These are phyloP conservation scores for Globodera rostochiensis DNA, from an alignment of 1,140 invertebrate genomes.

Conservation along the genomic window DNA sequence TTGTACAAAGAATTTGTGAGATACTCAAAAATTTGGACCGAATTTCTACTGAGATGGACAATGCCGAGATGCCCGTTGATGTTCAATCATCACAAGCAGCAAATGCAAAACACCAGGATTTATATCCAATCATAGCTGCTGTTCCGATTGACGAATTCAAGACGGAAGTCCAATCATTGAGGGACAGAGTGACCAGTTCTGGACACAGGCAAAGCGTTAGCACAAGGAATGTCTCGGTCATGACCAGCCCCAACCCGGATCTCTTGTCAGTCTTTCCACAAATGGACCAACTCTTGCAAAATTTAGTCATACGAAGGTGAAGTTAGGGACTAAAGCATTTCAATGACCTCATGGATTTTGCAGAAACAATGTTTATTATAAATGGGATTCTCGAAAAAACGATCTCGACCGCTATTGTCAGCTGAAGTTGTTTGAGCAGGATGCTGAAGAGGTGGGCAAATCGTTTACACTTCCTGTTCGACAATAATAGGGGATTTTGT, in stretches of 20 bases:
- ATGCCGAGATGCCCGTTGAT: conserved; percentile 68
- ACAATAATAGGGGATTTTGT: background rate
- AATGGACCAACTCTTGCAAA: conserved; percentile 30
- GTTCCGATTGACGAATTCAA: conserved; percentile 89
- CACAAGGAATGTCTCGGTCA: background rate
- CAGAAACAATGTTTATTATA: conserved; percentile 31
- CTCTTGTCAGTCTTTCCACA: conserved; percentile 37
- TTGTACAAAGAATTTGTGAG: conserved; percentile 32
- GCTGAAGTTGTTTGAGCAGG: conserved; percentile 41
- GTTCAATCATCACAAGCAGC: conserved; percentile 83
- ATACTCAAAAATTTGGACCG: conserved; percentile 34
- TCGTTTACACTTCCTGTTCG: background rate
- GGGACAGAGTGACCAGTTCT: background rate
- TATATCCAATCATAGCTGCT: conserved; percentile 89
- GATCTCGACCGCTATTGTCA: conserved; percentile 37
- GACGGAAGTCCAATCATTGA: conserved; percentile 68
- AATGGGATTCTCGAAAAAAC: conserved; percentile 34
- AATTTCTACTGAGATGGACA: conserved; percentile 27
- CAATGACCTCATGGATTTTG: background rate
- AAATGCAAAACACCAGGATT: conserved; percentile 87
- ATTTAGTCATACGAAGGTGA: conserved; percentile 29
- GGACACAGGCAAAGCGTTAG: background rate
- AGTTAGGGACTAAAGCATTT: background rate
- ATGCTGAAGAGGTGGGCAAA: conserved; percentile 28
- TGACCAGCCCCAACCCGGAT: conserved; percentile 30